Conservation (phyloP, 2,113 vertebrate species). For the Cyanoramphus novaezelandiae region DNA sequence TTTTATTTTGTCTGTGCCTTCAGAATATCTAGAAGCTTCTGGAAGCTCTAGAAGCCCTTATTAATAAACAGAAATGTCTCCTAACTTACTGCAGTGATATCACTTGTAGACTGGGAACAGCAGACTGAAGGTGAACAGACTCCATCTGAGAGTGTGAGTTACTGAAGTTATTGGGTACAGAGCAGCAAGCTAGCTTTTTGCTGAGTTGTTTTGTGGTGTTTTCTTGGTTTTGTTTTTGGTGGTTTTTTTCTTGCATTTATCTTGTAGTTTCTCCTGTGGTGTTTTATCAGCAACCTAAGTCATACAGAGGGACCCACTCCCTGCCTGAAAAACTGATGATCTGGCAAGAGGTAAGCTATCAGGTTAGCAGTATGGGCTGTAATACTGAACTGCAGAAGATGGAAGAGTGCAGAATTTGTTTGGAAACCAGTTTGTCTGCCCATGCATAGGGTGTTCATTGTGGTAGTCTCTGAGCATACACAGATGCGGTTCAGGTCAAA, state of each 20-base stretch:
- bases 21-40: background rate
- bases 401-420: background rate
- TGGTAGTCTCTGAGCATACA: background rate
- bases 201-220: background rate
- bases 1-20: background rate
- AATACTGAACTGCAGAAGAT: background rate
- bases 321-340: background rate
- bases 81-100: background rate
- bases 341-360: background rate
- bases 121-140: background rate
- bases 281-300: background rate
- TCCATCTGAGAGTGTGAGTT: background rate
- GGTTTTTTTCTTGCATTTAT: background rate
- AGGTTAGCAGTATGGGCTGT: background rate
- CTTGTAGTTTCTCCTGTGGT: background rate
- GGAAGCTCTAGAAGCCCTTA: background rate
- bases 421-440: background rate
- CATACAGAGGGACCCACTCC: rapidly evolving
- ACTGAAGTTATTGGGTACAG: background rate
- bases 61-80: background rate
- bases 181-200: background rate
- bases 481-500: background rate
- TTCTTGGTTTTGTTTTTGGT: background rate
- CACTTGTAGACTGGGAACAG: background rate
- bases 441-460: rapidly evolving